Evolutionary conservation across 2,797 vertebrate species (phyloP), one percentile per base, ranked within the genome.

Genomic region (Aplochiton taeniatus): DNA sequence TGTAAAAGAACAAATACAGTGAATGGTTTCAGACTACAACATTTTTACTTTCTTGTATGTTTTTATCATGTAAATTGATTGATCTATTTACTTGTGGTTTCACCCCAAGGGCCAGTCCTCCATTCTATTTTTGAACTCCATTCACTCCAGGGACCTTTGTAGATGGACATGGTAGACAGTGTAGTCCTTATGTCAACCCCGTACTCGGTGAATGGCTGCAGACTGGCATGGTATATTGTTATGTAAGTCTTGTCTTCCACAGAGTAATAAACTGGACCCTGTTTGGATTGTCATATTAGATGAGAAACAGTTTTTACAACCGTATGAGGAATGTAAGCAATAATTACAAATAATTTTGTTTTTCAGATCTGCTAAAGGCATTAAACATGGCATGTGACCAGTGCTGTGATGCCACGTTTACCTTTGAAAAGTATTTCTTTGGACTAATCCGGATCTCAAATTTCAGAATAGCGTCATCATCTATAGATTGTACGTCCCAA

Each of bases 61-160:
- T 9, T 20, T 9, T 12, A 43, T 63, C 61, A 64, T 51, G 43
- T 17, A 53, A 1, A 4, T 0, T 1, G 10, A 18, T n/a, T 0
- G 31, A 6, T 31, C 3, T 31, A 31, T 31, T 31, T 31, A 31
- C 31, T 31, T 31, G 31, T 6, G 31, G 31, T 31, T 31, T 31
- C 31, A 31, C 6, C 31, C 31, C 31, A 31, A 31, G 31, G 6
- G 6, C 31, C 0, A 0, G 62, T 74, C 9, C 8, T 83, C 78
- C 66, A 86, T 0, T 77, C 73, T 4, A 4, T 1, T 1, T 72
- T 0, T 8, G 63, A 1, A 4, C 90, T 90, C 91, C 91, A 91
- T 51, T 92, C 88, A 9, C 92, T 93, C 91, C 92, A 91, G 0
- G 82, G 76, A 9, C 88, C 88, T 1, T 1, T 1, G 4, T 58